A percentile compares a stretch with the other conserved stretches of the same genome.
Conservation (phyloP, 1,140 invertebrate genomes). For the Bathynomus jamesi region DNA sequence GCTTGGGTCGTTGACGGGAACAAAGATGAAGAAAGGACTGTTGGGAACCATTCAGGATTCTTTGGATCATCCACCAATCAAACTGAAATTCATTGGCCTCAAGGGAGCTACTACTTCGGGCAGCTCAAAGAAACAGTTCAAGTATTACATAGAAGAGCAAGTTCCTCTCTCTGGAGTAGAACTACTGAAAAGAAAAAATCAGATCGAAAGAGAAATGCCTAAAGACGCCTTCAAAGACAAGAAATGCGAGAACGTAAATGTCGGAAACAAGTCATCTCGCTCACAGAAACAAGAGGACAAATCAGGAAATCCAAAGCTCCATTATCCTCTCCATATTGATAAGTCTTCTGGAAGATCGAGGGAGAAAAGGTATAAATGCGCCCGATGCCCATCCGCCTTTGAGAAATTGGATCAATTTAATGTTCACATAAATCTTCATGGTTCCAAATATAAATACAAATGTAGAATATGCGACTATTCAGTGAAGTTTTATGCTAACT, state of each 20-base stretch:
- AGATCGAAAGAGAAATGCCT: conserved; percentile 21
- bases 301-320: conserved; percentile 61
- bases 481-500: conserved; percentile 75
- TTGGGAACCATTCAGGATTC: background rate
- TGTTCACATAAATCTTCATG: conserved; percentile 71
- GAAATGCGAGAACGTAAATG: conserved; percentile 14
- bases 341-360: conserved; percentile 57
- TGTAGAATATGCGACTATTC: conserved; percentile 82
- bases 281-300: conserved; percentile 19
- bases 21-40: background rate
- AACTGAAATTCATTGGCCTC: conserved; percentile 30
- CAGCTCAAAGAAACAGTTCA: conserved; percentile 26
- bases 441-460: conserved; percentile 69
- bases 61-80: conserved; percentile 28
- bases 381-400: conserved; percentile 79
- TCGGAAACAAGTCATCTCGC: background rate
- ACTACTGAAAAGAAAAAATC: conserved; percentile 30
- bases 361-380: conserved; percentile 70
- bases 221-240: conserved; percentile 5
- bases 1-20: conserved; percentile 7
- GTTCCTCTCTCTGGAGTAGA: conserved; percentile 56
- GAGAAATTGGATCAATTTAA: conserved; percentile 77
- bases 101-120: conserved; percentile 10
- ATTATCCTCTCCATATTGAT: conserved; percentile 64
- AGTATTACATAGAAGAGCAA: conserved; percentile 34